A percentile compares a stretch with the other conserved stretches of the same genome.
These are phyloP conservation scores for Dicranocentrus wangi DNA, from an alignment of 2,888 invertebrate species.

Conservation along the genomic window DNA sequence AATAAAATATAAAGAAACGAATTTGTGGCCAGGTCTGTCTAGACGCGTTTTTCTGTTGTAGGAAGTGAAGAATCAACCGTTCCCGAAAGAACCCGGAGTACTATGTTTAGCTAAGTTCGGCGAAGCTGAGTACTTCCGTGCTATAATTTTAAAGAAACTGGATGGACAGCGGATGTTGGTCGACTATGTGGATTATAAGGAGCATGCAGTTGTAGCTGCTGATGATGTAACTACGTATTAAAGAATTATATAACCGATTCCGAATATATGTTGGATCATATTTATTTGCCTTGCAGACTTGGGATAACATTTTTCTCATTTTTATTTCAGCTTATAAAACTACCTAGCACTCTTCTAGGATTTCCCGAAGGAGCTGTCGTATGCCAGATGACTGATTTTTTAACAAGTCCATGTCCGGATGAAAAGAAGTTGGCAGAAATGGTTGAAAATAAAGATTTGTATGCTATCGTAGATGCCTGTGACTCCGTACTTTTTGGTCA, in stretches of 20 bases:
- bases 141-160: constrained; percentile 18
- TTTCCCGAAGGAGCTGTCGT: constrained; percentile 19
- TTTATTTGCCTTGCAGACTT: neutral
- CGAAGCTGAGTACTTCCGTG: constrained; percentile 37
- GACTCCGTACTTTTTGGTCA: constrained; percentile 12
- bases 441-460: constrained; percentile 41
- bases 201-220: constrained; percentile 6
- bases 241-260: no score
- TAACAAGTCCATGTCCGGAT: constrained; percentile 7
- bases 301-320: neutral
- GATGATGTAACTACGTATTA: constrained; percentile 8
- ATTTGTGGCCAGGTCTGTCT: no score
- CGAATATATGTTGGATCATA: no score
- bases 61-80: neutral
- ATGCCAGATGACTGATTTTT: constrained; percentile 32
- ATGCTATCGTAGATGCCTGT: constrained; percentile 35
- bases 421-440: constrained; percentile 13
- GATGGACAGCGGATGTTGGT: constrained; percentile 8
- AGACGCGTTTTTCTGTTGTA: constrained; percentile 4
- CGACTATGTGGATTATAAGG: constrained; percentile 49
- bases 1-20: neutral
- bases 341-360: constrained; percentile 5
- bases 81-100: constrained; percentile 2
- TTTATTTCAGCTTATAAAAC: constrained; percentile 13
- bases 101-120: constrained; percentile 38